These are phyloP conservation scores for Cricetomys ansorgei DNA, from an alignment of 2,113 vertebrate species.

Conservation along the genomic window DNA sequence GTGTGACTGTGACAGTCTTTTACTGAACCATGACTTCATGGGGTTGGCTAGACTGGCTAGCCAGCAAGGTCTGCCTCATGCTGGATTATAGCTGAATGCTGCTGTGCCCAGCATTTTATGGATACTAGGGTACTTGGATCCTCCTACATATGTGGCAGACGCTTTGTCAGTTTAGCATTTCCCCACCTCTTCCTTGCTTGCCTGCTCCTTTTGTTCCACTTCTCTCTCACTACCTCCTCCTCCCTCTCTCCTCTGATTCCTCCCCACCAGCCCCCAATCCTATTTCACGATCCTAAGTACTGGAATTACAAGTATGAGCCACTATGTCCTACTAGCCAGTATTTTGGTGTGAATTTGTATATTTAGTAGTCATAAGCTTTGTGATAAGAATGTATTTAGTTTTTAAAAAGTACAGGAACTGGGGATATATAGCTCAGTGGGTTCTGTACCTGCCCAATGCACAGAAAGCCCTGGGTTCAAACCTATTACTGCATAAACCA, in stretches of 20 bases:
- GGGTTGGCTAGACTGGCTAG: neutral
- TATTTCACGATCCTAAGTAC: neutral
- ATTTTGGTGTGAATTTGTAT: conserved; percentile 64
- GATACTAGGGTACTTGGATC: neutral
- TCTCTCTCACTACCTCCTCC: too few species aligned
- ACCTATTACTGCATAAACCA: neutral
- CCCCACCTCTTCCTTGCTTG: neutral
- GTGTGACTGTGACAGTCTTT: neutral
- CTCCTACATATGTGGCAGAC: neutral
- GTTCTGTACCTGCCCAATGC: neutral
- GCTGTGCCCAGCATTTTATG: neutral
- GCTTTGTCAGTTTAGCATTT: neutral
- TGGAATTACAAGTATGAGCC: neutral
- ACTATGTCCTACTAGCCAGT: neutral
- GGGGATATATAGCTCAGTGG: neutral
- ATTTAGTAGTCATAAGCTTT: conserved; percentile 19
- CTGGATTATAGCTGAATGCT: neutral
- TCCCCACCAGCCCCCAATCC: neutral
- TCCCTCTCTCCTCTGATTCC: neutral
- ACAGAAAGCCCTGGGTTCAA: neutral
- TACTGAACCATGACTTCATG: neutral
- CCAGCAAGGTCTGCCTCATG: neutral
- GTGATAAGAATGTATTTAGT: conserved; percentile 46
- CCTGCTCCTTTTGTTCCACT: neutral
- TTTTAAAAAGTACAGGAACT: neutral